Percentiles rank a stretch among this genome's conserved stretches.
These are phyloP conservation scores for Echinops telfairi DNA, from an alignment of 2,113 vertebrate species.

Conservation along the genomic window DNA sequence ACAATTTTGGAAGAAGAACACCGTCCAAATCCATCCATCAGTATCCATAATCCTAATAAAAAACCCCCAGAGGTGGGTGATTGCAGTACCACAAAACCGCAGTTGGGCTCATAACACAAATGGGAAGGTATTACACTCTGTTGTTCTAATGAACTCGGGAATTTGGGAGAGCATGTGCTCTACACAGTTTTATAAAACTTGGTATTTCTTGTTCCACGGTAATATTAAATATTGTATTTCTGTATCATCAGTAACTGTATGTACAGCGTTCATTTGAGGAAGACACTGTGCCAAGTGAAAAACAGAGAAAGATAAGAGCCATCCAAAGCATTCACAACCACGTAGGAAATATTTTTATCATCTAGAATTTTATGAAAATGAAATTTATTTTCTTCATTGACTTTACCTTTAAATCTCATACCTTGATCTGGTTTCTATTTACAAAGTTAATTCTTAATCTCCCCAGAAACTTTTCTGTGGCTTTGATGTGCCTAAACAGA, in stretches of 20 bases:
- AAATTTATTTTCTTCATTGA: neutral
- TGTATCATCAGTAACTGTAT: neutral
- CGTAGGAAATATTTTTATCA: neutral
- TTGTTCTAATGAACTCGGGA: neutral
- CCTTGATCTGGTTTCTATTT: neutral
- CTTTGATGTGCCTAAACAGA: neutral
- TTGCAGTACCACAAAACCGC: neutral
- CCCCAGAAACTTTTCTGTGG: neutral
- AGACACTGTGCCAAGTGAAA: neutral
- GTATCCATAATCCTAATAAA: neutral
- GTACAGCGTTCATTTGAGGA: neutral
- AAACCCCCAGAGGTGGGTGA: neutral
- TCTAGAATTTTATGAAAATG: neutral
- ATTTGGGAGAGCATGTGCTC: neutral
- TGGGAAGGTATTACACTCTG: neutral
- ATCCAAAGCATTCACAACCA: neutral
- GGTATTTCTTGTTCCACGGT: neutral
- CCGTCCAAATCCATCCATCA: neutral
- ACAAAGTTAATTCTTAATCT: constrained; percentile 22
- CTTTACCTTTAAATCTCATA: neutral
- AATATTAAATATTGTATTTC: neutral
- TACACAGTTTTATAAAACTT: neutral
- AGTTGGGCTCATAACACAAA: neutral
- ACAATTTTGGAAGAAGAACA: neutral
- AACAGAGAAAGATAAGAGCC: too few relatives aligned